These are phyloP conservation scores for Agrypnus murinus DNA, from an alignment of 2,888 invertebrate species.

Conservation along the genomic window DNA sequence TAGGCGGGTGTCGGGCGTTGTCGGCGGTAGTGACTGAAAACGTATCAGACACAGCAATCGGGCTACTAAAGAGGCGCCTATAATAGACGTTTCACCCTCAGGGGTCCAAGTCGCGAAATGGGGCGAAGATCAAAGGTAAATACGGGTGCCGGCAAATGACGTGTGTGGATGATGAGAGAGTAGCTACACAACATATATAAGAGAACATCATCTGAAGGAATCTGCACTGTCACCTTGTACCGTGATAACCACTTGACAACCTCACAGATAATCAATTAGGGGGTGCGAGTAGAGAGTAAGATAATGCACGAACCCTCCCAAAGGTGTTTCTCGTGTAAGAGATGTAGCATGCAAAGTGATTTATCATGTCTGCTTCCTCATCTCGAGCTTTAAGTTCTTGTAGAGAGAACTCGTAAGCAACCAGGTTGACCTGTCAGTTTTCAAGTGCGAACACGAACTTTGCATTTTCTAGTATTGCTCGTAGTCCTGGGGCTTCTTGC, in stretches of 20 bases:
- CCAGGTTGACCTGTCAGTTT: conserved; percentile 40
- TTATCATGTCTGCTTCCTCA: conserved; percentile 53
- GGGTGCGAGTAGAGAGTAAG: conserved; percentile 43
- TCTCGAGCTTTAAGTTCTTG: conserved; percentile 35
- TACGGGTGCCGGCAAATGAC: conserved; percentile 12
- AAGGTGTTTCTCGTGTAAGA: conserved; percentile 53
- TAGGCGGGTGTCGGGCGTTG: not conserved
- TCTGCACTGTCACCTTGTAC: conserved; percentile 36
- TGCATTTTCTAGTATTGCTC: conserved; percentile 34
- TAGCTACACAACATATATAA: conserved; percentile 2
- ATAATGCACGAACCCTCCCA: conserved; percentile 52
- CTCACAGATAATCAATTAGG: conserved; percentile 53
- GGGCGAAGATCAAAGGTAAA: conserved; percentile 28
- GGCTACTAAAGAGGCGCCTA: conserved; percentile 7
- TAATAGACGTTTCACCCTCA: conserved; percentile 19
- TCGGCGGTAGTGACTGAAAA: not conserved
- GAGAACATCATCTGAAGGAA: conserved; percentile 31
- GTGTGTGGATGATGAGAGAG: not conserved
- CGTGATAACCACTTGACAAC: conserved; percentile 41
- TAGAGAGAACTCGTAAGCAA: conserved; percentile 28
- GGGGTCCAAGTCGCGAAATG: conserved; percentile 9
- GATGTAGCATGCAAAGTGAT: conserved; percentile 54
- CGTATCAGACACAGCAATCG: not conserved
- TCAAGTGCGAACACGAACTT: conserved; percentile 34
- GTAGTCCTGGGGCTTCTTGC: conserved; percentile 21